phyloP scores from a whole-genome alignment of 2,113 vertebrate species.

The Corvus hawaiiensis region DNA sequence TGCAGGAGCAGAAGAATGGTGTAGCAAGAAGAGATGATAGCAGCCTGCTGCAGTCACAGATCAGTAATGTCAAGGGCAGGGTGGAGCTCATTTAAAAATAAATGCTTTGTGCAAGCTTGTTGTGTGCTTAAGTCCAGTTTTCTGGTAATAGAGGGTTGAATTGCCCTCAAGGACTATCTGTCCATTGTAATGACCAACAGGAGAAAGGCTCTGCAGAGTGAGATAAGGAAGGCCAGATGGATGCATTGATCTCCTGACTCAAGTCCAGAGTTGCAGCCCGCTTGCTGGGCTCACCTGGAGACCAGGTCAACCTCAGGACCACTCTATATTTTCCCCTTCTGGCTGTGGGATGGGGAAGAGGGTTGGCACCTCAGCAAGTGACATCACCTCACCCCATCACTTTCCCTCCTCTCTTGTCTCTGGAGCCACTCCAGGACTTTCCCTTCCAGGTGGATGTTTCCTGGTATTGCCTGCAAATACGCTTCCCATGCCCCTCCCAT shows the following conservation, averaged over 20 bases:
- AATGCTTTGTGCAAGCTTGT: background rate
- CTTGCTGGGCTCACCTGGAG: background rate
- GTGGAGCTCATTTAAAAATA: conserved; percentile 24
- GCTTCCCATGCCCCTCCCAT: background rate
- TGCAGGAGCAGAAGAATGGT: background rate
- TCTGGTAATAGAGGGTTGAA: conserved; percentile 10
- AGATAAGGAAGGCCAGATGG: background rate
- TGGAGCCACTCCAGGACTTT: background rate
- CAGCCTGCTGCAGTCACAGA: conserved; percentile 24
- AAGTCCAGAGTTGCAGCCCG: background rate
- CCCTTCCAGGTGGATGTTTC: background rate
- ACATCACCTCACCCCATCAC: background rate
- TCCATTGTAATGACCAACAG: background rate
- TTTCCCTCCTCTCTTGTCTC: background rate
- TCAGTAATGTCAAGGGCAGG: conserved; percentile 41
- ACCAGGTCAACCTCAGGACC: background rate
- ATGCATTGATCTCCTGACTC: background rate
- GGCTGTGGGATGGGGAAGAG: background rate
- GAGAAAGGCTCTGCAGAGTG: background rate
- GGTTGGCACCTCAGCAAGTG: background rate
- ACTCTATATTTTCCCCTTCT: background rate
- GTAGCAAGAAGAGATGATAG: background rate
- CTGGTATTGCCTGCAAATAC: background rate
- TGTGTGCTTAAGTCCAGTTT: conserved; percentile 9
- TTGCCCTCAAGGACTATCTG: background rate